phyloP scores from a whole-genome alignment of 1,140 invertebrate species.

The Branchinecta lynchi region DNA sequence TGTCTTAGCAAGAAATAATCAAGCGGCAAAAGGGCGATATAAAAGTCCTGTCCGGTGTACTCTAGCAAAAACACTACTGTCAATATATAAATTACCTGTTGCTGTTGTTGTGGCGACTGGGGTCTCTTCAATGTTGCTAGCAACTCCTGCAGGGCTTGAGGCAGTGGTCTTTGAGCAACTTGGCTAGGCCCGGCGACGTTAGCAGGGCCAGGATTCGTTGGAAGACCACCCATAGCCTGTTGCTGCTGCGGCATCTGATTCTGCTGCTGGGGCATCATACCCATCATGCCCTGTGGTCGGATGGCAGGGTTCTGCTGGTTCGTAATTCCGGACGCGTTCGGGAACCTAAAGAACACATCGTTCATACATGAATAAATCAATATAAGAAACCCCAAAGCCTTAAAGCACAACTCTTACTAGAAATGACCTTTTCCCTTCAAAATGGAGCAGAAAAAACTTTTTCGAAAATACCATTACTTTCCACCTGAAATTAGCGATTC shows the following conservation, averaged over 20 bases:
- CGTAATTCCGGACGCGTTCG: background rate
- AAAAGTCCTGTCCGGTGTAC: no score
- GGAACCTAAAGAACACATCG: slow-evolving; percentile 13
- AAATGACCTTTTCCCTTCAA: no score
- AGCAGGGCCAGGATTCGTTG: slow-evolving; percentile 2
- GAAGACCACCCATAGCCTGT: slow-evolving; percentile 14
- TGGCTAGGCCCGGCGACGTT: slow-evolving; percentile 22
- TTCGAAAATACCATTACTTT: no score
- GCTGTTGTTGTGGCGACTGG: slow-evolving; percentile 76
- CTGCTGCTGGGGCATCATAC: slow-evolving; percentile 21
- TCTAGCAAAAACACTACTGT: no score
- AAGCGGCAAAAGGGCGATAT: no score
- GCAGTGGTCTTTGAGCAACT: slow-evolving; percentile 24
- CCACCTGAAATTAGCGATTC: no score
- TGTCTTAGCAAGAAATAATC: no score
- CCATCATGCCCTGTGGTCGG: slow-evolving; percentile 31
- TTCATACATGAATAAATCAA: slow-evolving; percentile 12
- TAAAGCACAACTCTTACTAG: no score
- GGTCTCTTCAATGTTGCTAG: slow-evolving; percentile 76
- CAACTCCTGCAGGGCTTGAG: slow-evolving; percentile 67
- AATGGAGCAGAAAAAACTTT: no score
- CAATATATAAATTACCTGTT: slow-evolving; percentile 37
- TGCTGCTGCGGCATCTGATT: slow-evolving; percentile 22
- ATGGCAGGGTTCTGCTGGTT: slow-evolving; percentile 30
- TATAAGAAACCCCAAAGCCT: background rate